Conservation (phyloP, 2,888 invertebrate species). For the Notodonta dromedarius region DNA sequence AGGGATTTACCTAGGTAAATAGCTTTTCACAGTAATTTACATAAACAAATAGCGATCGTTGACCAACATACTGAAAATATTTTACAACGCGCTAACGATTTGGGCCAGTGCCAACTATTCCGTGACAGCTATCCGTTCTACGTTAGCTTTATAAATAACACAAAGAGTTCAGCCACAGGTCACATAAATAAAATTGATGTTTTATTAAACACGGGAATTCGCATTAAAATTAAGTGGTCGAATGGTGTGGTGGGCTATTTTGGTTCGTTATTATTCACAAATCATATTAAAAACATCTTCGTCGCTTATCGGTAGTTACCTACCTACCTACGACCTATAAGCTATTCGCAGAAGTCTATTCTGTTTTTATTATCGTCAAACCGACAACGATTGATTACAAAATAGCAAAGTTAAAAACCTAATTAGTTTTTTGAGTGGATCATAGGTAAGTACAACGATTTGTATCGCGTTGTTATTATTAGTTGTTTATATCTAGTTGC, state of each 20-base stretch:
- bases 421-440: slow-evolving; percentile 54
- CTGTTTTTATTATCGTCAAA: slow-evolving; percentile 16
- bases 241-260: slow-evolving; percentile 12
- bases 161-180: slow-evolving; percentile 58
- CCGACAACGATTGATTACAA: slow-evolving; percentile 23
- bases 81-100: slow-evolving; percentile 72
- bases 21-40: slow-evolving; percentile 33
- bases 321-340: background rate
- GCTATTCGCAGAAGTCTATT: slow-evolving; percentile 16
- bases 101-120: slow-evolving; percentile 75
- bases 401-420: slow-evolving; percentile 46
- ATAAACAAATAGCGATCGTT: slow-evolving; percentile 71
- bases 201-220: slow-evolving; percentile 38
- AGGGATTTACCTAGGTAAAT: background rate
- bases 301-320: slow-evolving; percentile 10
- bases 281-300: slow-evolving; percentile 12
- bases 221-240: slow-evolving; percentile 27
- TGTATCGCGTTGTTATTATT: slow-evolving; percentile 43
- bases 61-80: slow-evolving; percentile 73
- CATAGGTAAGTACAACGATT: slow-evolving; percentile 39
- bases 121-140: slow-evolving; percentile 69
- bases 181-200: slow-evolving; percentile 45
- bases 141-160: slow-evolving; percentile 66
- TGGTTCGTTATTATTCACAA: slow-evolving; percentile 9
- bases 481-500: slow-evolving; percentile 33